Conservation (phyloP, 2,888 invertebrate genomes). For the Pogonocherus hispidulus region DNA sequence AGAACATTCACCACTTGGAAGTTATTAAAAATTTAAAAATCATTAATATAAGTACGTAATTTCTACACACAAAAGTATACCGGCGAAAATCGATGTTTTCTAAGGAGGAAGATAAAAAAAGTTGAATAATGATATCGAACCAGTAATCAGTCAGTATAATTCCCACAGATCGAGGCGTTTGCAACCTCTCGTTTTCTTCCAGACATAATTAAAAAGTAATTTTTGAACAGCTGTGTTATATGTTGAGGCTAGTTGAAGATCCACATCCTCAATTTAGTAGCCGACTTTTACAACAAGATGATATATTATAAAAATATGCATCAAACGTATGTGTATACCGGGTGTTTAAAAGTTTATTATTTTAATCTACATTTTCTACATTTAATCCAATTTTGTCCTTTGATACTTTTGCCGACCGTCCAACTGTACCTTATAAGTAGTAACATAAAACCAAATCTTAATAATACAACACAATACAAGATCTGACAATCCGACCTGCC, state of each 20-base stretch:
- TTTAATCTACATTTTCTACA: no score
- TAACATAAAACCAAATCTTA: not conserved
- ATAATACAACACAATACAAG: not conserved
- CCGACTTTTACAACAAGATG: not conserved
- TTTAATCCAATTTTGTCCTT: no score
- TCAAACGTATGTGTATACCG: no score
- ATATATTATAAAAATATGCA: no score
- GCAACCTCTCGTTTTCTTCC: slow-evolving; percentile 24
- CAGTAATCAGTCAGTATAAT: not conserved
- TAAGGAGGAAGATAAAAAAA: not conserved
- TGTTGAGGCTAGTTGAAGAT: not conserved
- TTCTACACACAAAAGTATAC: no score
- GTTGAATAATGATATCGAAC: not conserved
- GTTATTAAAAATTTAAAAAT: no score
- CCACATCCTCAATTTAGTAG: not conserved
- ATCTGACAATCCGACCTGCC: slow-evolving; percentile 8
- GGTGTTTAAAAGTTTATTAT: no score
- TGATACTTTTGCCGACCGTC: no score
- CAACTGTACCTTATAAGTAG: no score
- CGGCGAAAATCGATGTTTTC: no score
- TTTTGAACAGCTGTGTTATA: slow-evolving; percentile 46
- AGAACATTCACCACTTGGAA: no score
- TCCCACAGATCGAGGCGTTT: not conserved
- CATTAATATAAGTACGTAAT: no score
- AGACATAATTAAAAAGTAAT: slow-evolving; percentile 44